These are phyloP conservation scores for Bovichtus diacanthus DNA, from an alignment of 2,797 vertebrate species.

Conservation along the genomic window DNA sequence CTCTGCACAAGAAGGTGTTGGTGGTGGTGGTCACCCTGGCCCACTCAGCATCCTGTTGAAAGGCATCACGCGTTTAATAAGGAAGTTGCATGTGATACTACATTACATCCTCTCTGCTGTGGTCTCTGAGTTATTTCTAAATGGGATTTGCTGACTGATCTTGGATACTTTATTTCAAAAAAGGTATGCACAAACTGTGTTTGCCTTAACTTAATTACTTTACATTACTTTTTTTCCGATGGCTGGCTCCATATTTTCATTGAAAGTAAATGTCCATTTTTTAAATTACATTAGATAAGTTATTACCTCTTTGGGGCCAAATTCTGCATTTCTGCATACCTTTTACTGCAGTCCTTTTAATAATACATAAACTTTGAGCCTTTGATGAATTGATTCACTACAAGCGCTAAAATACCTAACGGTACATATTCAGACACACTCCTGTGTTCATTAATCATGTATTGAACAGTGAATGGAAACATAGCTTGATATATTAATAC, in stretches of 20 bases:
- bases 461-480: background rate
- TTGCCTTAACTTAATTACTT: background rate
- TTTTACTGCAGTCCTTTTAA: background rate
- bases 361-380: background rate
- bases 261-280: background rate
- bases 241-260: background rate
- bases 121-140: background rate
- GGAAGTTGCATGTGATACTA: background rate
- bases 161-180: background rate
- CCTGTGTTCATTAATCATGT: background rate
- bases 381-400: background rate
- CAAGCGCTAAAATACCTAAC: background rate
- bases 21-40: constrained; percentile 73
- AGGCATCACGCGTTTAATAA: constrained; percentile 48
- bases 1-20: constrained; percentile 74
- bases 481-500: background rate
- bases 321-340: background rate
- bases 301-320: background rate
- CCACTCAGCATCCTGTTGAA: constrained; percentile 75
- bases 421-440: background rate
- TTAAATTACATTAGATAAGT: background rate
- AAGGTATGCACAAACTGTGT: background rate
- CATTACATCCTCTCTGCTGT: background rate
- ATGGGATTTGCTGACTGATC: background rate
- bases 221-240: background rate